Evolutionary conservation across 2,113 vertebrate species (phyloP).

Genomic region (Panthera uncia): DNA sequence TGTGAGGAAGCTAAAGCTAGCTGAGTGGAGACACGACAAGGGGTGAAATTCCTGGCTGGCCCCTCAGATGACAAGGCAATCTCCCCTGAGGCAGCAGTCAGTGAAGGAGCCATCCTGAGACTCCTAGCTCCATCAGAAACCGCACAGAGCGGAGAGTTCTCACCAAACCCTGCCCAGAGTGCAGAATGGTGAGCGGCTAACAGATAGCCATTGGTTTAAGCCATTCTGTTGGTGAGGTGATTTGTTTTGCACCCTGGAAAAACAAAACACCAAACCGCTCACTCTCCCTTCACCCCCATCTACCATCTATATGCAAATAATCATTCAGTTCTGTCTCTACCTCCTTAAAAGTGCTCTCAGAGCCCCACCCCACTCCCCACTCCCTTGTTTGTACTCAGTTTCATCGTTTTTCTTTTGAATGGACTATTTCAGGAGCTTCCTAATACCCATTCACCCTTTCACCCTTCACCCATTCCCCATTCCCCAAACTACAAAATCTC

Average conservation of each 20-base stretch:
- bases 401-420: background rate
- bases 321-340: background rate
- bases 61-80: background rate
- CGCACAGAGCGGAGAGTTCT: background rate
- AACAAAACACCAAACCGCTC: background rate
- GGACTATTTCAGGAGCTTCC: background rate
- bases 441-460: background rate
- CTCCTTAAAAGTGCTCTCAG: background rate
- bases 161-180: background rate
- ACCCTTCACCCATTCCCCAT: background rate
- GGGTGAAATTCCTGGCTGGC: background rate
- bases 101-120: background rate
- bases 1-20: background rate
- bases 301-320: background rate
- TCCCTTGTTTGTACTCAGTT: background rate
- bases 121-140: background rate
- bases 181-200: background rate
- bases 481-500: background rate
- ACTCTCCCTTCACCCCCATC: background rate
- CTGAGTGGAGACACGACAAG: background rate
- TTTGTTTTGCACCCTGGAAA: background rate
- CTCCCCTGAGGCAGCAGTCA: background rate
- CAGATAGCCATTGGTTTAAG: background rate
- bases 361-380: background rate
- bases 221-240: background rate